Evolutionary conservation across 2,888 invertebrate genomes (phyloP).

Genomic region (Cosmopolites sordidus): DNA sequence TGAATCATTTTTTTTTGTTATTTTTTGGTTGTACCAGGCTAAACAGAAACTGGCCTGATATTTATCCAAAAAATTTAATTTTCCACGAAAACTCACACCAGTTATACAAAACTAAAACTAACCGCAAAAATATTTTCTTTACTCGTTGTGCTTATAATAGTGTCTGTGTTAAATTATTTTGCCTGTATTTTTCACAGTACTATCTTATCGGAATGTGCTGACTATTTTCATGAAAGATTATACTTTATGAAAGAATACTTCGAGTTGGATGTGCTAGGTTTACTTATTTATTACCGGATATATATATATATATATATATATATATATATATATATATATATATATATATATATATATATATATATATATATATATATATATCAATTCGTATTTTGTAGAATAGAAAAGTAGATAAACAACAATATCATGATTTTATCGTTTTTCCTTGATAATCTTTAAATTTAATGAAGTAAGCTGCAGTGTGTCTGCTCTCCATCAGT

Average conservation of each 20-base stretch:
- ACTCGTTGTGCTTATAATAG: conserved; percentile 14
- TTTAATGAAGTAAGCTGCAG: too few species aligned
- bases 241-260: not conserved
- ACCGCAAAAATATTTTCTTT: conserved; percentile 6
- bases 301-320: too few species aligned
- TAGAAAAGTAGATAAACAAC: too few species aligned
- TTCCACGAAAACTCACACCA: conserved; percentile 24
- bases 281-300: conserved; percentile 3
- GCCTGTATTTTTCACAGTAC: conserved; percentile 6
- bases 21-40: not conserved
- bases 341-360: too few species aligned
- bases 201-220: conserved; percentile 8
- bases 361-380: too few species aligned
- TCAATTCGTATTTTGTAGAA: too few species aligned
- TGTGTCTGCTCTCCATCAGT: too few species aligned
- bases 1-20: conserved; percentile 1
- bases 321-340: too few species aligned
- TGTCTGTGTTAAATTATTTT: conserved; percentile 9
- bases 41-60: not conserved
- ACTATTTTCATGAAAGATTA: not conserved
- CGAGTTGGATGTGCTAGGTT: conserved; percentile 18
- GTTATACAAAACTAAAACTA: conserved; percentile 20
- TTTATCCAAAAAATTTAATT: not conserved
- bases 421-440: too few species aligned
- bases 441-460: too few species aligned